A percentile compares a stretch with the other conserved stretches of the same genome.
Evolutionary conservation across 92 coral and sea anemone species (phyloP).

Genomic region (Phenganax subtilis): DNA sequence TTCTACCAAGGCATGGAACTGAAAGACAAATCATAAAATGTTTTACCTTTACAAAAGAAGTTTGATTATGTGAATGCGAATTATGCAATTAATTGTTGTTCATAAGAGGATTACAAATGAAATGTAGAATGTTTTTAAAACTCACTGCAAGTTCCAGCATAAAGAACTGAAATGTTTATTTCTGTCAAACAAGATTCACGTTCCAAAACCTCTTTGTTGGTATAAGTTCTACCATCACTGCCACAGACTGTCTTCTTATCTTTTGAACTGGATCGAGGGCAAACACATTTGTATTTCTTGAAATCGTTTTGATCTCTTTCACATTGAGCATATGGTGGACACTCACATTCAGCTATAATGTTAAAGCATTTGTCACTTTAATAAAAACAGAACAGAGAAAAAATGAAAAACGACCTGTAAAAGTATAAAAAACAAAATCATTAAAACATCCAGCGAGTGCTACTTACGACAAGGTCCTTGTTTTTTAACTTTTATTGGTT

Average conservation of each 20-base stretch:
- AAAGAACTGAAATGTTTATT: conserved; percentile 54
- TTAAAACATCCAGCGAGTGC: background rate
- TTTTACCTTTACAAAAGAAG: background rate
- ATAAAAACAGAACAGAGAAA: background rate
- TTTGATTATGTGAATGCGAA: background rate
- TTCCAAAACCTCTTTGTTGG: conserved; percentile 61
- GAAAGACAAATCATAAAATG: background rate
- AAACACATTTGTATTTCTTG: conserved; percentile 31
- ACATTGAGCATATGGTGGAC: conserved; percentile 41
- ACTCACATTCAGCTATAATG: conserved; percentile 17
- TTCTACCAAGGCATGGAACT: conserved; percentile 64
- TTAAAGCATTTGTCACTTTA: background rate
- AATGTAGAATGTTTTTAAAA: background rate
- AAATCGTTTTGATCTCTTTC: conserved; percentile 1
- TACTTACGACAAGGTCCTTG: conserved; percentile 19
- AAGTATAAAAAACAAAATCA: background rate
- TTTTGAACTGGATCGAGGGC: conserved; percentile 10
- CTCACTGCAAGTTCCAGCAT: conserved; percentile 80
- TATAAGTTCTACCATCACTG: conserved; percentile 70
- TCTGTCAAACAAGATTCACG: conserved; percentile 70
- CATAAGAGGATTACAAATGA: background rate
- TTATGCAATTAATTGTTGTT: background rate
- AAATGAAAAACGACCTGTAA: background rate
- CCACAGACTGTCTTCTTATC: conserved; percentile 66
- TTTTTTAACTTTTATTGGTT: conserved; percentile 6